Evolutionary conservation across 2,888 invertebrate genomes (phyloP), one percentile per base, ranked within the genome.

Genomic region (Dryococelus australis): DNA sequence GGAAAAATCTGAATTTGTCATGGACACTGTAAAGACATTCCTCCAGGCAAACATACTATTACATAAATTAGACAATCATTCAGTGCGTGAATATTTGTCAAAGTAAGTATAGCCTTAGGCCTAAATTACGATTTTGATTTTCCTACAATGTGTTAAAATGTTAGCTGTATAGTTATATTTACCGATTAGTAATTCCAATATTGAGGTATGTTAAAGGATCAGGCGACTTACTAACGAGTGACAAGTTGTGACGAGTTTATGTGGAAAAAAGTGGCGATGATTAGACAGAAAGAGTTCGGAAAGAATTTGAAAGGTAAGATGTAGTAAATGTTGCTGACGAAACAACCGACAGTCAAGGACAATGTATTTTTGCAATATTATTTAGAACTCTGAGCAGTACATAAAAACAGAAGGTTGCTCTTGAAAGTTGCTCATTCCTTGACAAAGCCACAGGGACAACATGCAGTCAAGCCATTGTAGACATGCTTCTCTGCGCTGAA

Each of bases 381-480:
- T 85, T 85, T 35, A 43, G 53, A 35, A 85, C 85, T 85, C 35
- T 85, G 20, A 85, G 26, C 26, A n/a, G 26, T 26, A 43, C 43
- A 43, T n/a, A 16, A 26, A 26, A 35, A 35, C 85, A 85, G 27
- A 43, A 43, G n/a, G 85, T 85, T 28, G n/a, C 26, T 27, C 26
- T 85, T 13, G 85, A 43, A 84, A 27, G 84, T 53, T 35, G 85
- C 16, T 65, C 65, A n/a, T 65, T 65, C 16, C 65, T 65, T 10
- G n/a, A n/a, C 65, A 65, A 65, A 65, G 43, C 85, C n/a, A 85
- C n/a, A 10, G 85, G 85, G 43, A 85, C 85, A 85, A 85, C 85
- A 12, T 85, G 85, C 43, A 47, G 85, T 43, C 20, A 43, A 43
- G 85, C 85, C 13, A 85, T 85, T 85, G 43, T 85, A 43, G 85